These are phyloP conservation scores for Halictus rubicundus DNA, from an alignment of 1,140 invertebrate species.

Conservation along the genomic window DNA sequence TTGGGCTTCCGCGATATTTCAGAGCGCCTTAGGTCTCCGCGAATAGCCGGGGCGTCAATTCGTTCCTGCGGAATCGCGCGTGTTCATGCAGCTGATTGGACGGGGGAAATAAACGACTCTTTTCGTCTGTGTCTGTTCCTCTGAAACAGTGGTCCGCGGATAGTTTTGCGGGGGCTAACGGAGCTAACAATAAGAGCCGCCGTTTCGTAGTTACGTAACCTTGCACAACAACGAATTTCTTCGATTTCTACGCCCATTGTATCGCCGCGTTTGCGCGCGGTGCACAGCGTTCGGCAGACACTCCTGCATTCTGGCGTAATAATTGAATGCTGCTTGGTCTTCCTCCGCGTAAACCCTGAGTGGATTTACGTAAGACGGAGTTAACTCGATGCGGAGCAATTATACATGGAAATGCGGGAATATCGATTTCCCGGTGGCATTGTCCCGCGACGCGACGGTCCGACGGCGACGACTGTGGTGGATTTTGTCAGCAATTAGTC, in stretches of 20 bases:
- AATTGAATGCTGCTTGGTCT: neutral
- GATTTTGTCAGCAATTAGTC: constrained; percentile 42
- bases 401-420: constrained; percentile 30
- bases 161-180: too few relatives aligned
- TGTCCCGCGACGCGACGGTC: neutral
- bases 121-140: too few relatives aligned
- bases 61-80: too few relatives aligned
- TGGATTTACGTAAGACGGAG: constrained; percentile 4
- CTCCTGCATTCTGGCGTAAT: neutral
- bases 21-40: too few relatives aligned
- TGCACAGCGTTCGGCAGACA: neutral
- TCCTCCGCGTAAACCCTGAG: neutral
- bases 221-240: neutral
- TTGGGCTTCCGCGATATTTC: too few relatives aligned
- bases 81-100: too few relatives aligned
- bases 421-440: constrained; percentile 16
- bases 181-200: too few relatives aligned
- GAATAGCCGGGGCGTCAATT: too few relatives aligned
- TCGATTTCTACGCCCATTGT: neutral
- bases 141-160: too few relatives aligned
- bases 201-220: neutral
- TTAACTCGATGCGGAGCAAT: constrained; percentile 19
- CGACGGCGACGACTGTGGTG: neutral
- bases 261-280: neutral
- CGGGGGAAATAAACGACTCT: too few relatives aligned